A percentile compares a stretch with the other conserved stretches of the same genome.
Evolutionary conservation across 2,797 vertebrate species (phyloP).

Genomic region (Rallus crepitans): DNA sequence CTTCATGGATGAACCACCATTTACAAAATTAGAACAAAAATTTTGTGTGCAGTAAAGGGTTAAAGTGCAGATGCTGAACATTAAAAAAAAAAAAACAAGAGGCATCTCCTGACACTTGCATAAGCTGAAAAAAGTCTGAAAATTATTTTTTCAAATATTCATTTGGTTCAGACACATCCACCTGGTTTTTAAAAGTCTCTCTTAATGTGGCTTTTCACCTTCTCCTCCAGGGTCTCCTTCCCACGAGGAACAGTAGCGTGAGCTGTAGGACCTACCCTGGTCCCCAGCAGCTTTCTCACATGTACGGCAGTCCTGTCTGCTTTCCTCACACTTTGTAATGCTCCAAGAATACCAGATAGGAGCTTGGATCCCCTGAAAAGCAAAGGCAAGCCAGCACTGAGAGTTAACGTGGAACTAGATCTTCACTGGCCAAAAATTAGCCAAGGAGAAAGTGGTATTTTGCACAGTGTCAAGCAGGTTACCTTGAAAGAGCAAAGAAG

Average conservation of each 20-base stretch:
- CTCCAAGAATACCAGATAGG: background rate
- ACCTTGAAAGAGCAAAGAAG: background rate
- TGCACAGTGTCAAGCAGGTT: background rate
- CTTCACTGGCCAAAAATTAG: background rate
- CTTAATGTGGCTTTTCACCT: background rate
- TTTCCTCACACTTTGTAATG: background rate
- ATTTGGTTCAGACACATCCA: background rate
- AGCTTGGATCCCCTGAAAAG: background rate
- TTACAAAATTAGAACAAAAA: background rate
- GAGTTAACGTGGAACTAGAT: background rate
- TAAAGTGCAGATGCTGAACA: background rate
- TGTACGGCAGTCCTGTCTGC: background rate
- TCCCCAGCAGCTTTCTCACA: background rate
- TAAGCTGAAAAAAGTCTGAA: background rate
- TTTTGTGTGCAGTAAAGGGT: background rate
- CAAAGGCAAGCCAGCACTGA: background rate
- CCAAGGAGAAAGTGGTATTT: background rate
- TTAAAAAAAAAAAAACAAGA: accelerated
- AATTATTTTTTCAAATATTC: background rate
- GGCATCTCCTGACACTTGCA: background rate
- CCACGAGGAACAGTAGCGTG: background rate
- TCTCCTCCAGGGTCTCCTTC: background rate
- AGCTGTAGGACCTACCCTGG: background rate
- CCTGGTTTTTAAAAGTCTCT: background rate
- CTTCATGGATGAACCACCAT: background rate